Evolutionary conservation across 2,888 invertebrate genomes (phyloP), one percentile per base, ranked within the genome.

Genomic region (Phengaris alcon): DNA sequence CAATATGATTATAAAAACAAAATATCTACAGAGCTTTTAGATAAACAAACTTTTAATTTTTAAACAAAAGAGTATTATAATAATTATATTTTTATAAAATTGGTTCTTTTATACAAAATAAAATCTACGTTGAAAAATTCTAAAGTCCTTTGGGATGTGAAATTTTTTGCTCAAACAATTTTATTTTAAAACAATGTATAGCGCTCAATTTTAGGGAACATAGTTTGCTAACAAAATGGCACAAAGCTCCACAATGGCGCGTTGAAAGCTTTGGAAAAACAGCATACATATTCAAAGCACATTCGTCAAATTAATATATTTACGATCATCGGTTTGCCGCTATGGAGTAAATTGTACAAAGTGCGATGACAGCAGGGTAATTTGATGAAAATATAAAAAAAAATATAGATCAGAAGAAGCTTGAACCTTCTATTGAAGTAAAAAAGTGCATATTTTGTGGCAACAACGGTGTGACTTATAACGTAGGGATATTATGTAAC

Each of bases 101-200:
- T 35, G 6, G 12, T 13, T 64, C 64, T 64, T 64, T 64, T 64
- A 13, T 64, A 44, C 35, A 7, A 64, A 35, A 64, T 64, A 64
- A 64, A 44, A 64, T 35, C 35, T 35, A 64, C 64, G 64, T 64
- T 4, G 13, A 22, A 64, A 64, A 64, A 35, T 64, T 64, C 64
- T 35, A 64, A 59, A 59, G 59, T 59, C 64, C 35, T 64, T 35
- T 64, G 64, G 57, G 7, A 44, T 64, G 48, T 46, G 46, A 69
- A 48, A 48, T 48, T 48, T 69, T 69, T 69, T 15, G 46, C 46
- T 15, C 69, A 48, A n/a, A 69, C 69, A 64, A 64, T 64, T 69
- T 69, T 69, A 69, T 69, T 69, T 69, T 48, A 69, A 69, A 69
- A 69, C 48, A 69, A 69, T 69, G 69, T 69, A 69, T 69, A 48